Evolutionary conservation across 2,797 vertebrate species (phyloP).

Genomic region (Mormyrops attenuatus): DNA sequence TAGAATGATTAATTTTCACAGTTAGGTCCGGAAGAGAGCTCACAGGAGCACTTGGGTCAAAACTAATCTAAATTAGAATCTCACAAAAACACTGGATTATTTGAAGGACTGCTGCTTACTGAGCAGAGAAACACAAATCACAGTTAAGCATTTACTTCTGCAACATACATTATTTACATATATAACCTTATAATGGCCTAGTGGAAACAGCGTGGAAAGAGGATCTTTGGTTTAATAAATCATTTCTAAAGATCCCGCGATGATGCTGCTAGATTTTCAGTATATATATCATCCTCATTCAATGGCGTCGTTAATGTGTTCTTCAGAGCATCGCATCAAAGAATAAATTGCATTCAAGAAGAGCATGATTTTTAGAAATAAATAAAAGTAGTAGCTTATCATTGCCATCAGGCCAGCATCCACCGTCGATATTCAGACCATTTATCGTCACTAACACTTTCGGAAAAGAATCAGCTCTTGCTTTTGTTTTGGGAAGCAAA

Average conservation of each 20-base stretch:
- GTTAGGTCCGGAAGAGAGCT: slow-evolving; percentile 15
- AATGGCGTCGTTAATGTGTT: not conserved
- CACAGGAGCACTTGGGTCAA: slow-evolving; percentile 17
- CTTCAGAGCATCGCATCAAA: not conserved
- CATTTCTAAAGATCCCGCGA: not conserved
- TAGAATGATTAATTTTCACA: slow-evolving; percentile 23
- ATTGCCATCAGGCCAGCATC: not conserved
- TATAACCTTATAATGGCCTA: slow-evolving; percentile 1
- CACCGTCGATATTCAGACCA: not conserved
- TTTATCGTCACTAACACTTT: not conserved
- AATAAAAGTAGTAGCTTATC: not conserved
- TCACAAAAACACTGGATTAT: slow-evolving; percentile 18
- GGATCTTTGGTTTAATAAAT: not conserved
- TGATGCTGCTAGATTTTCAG: not conserved
- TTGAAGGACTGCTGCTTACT: slow-evolving; percentile 14
- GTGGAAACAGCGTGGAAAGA: not conserved
- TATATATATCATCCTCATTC: not conserved
- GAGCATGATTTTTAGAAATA: not conserved
- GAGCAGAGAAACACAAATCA: slow-evolving; percentile 7
- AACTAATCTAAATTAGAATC: slow-evolving; percentile 27
- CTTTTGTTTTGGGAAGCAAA: slow-evolving; percentile 1
- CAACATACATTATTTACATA: slow-evolving; percentile 10
- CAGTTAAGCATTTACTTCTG: not conserved
- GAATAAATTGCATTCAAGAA: not conserved
- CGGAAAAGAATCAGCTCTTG: not conserved